Percentiles rank a stretch among this genome's conserved stretches.
phyloP scores from a whole-genome alignment of 1,140 invertebrate species.

The Drosophila micromelanica region DNA sequence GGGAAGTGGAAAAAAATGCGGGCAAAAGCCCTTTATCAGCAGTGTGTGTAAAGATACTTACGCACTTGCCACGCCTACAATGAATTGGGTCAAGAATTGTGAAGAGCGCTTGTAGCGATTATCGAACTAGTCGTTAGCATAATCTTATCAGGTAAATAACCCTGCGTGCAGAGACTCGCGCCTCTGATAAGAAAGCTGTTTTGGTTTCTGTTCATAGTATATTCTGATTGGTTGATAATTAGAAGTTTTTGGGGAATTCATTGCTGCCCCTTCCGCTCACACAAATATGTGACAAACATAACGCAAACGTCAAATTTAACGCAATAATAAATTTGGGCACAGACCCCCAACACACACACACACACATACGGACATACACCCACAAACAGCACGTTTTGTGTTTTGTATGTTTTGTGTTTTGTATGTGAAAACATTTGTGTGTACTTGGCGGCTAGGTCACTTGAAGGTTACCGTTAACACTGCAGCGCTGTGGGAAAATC shows the following conservation, averaged over 20 bases:
- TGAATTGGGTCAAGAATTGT: slow-evolving; percentile 31
- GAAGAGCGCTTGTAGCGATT: background rate
- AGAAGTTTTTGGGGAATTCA: background rate
- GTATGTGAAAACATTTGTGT: slow-evolving; percentile 25
- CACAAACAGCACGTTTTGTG: slow-evolving; percentile 11
- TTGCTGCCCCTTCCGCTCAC: no score
- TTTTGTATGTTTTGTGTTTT: no score
- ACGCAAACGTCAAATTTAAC: slow-evolving; percentile 4
- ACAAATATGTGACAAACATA: background rate
- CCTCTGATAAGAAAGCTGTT: slow-evolving; percentile 14
- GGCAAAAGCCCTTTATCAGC: slow-evolving; percentile 5
- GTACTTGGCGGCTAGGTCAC: slow-evolving; percentile 63
- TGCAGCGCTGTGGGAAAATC: slow-evolving; percentile 44
- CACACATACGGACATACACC: slow-evolving; percentile 6
- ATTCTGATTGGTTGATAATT: slow-evolving; percentile 1
- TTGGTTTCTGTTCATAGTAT: background rate
- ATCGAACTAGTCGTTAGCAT: background rate
- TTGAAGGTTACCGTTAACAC: slow-evolving; percentile 74
- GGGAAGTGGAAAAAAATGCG: background rate
- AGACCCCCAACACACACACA: slow-evolving; percentile 24
- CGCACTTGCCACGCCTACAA: background rate
- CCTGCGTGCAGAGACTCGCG: background rate
- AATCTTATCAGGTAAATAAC: slow-evolving; percentile 9
- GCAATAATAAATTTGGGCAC: slow-evolving; percentile 27
- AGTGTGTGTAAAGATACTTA: background rate